A percentile compares a stretch with the other conserved stretches of the same genome.
These are phyloP conservation scores for Puffinus mauretanicus DNA, from an alignment of 2,113 vertebrate genomes.

Conservation along the genomic window DNA sequence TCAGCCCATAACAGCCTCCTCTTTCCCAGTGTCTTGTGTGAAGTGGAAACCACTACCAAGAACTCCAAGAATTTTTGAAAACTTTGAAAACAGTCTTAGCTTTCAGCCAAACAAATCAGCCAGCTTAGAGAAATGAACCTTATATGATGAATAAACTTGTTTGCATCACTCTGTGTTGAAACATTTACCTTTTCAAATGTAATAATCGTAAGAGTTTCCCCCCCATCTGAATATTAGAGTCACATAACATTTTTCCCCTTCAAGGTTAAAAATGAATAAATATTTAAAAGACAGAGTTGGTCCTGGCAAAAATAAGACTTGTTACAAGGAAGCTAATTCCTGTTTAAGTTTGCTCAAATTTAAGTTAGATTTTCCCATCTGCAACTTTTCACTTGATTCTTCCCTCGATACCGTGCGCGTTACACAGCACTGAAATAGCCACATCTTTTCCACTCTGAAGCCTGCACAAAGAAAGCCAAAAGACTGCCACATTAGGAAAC, in stretches of 20 bases:
- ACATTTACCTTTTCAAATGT: background rate
- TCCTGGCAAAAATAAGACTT: constrained; percentile 32
- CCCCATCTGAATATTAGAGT: background rate
- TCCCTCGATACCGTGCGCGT: background rate
- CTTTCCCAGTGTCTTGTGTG: background rate
- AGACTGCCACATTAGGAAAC: background rate
- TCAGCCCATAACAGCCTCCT: background rate
- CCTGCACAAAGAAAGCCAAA: constrained; percentile 21
- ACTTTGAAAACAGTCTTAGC: background rate
- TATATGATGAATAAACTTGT: background rate
- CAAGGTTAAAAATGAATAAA: constrained; percentile 33
- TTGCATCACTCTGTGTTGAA: background rate
- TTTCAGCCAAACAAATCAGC: background rate
- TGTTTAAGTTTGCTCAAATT: constrained; percentile 16
- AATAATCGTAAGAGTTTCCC: background rate
- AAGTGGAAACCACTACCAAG: background rate
- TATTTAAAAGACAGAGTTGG: constrained; percentile 7
- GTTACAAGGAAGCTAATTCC: background rate
- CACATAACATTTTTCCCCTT: background rate
- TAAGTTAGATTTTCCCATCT: background rate
- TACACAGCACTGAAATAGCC: background rate
- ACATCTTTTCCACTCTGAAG: background rate
- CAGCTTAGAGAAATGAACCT: background rate
- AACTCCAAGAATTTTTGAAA: background rate
- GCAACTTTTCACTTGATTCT: background rate